These are phyloP conservation scores for Australoheros facetus DNA, from an alignment of 2,797 vertebrate genomes.

Conservation along the genomic window DNA sequence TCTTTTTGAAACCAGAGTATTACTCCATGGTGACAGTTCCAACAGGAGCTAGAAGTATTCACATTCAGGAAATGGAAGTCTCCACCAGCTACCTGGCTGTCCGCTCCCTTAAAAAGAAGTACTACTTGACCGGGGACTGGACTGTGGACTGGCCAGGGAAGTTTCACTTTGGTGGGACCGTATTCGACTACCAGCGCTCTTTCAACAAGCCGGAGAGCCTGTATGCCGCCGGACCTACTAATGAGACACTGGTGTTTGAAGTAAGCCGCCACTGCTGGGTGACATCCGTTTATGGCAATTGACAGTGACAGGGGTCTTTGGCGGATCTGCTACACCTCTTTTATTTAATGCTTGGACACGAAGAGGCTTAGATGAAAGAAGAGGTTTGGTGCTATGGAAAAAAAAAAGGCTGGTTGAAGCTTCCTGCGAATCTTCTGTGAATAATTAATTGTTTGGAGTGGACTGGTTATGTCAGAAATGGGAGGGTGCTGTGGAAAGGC, in stretches of 20 bases:
- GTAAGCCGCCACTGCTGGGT: constrained; percentile 82
- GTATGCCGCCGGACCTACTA: constrained; percentile 89
- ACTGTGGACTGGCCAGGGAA: constrained; percentile 96
- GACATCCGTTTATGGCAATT: constrained; percentile 66
- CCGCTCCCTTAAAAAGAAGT: constrained; percentile 84
- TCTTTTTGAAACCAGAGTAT: constrained; percentile 82
- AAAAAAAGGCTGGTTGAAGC: constrained; percentile 18
- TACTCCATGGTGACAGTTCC: constrained; percentile 90
- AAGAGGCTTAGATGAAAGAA: constrained; percentile 51
- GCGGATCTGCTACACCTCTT: constrained; percentile 49
- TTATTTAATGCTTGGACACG: constrained; percentile 39
- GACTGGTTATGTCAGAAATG: constrained; percentile 43
- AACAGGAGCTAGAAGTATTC: constrained; percentile 88
- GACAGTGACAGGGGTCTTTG: constrained; percentile 62
- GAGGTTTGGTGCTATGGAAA: constrained; percentile 29
- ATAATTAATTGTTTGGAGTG: constrained; percentile 63
- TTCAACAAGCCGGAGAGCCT: constrained; percentile 90
- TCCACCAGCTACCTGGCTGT: constrained; percentile 93
- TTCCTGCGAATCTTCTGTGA: constrained; percentile 50
- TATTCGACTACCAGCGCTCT: constrained; percentile 91
- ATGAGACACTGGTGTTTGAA: constrained; percentile 97
- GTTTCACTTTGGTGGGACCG: constrained; percentile 89
- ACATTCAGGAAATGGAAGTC: constrained; percentile 85
- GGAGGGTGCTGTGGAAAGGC: constrained; percentile 19
- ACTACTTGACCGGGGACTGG: constrained; percentile 94